phyloP scores from a whole-genome alignment of 2,888 invertebrate genomes.

The Limnephilus auricula region DNA sequence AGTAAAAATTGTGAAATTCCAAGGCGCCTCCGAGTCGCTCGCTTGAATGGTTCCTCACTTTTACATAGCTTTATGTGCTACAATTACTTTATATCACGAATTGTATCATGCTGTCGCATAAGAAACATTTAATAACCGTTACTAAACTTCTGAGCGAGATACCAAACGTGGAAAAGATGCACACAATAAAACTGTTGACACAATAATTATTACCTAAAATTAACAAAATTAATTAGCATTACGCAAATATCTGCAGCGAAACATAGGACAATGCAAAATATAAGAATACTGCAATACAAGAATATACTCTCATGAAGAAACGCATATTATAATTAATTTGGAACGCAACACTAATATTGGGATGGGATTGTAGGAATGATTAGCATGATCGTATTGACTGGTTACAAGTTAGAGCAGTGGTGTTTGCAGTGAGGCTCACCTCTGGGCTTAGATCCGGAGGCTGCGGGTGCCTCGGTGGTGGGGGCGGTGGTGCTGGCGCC shows the following conservation, averaged over 20 bases:
- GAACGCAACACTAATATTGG: not conserved
- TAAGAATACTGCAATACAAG: conserved; percentile 6
- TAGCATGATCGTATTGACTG: not conserved
- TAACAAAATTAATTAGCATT: not conserved
- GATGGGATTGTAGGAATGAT: not conserved
- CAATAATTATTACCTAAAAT: conserved; percentile 20
- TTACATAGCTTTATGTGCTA: conserved; percentile 40
- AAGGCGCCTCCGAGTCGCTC: conserved; percentile 47
- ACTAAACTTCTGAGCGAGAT: conserved; percentile 30
- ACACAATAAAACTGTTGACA: not conserved
- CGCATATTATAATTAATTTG: not conserved
- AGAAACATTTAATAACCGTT: conserved; percentile 26
- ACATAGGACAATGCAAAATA: not conserved
- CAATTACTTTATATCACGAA: conserved; percentile 53
- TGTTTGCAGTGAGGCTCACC: conserved; percentile 70
- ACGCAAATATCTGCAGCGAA: not conserved
- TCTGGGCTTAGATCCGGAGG: conserved; percentile 75
- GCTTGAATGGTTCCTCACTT: conserved; percentile 43
- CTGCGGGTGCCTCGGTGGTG: conserved; percentile 73
- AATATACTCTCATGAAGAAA: not conserved
- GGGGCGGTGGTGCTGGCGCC: conserved; percentile 71
- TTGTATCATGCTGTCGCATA: conserved; percentile 49
- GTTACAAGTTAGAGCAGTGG: not conserved
- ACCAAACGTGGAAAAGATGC: conserved; percentile 15
- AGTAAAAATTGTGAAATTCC: conserved; percentile 27